Percentiles rank a stretch among this genome's conserved stretches.
These are phyloP conservation scores for Acrobasis repandana DNA, from an alignment of 2,888 invertebrate species.

Conservation along the genomic window DNA sequence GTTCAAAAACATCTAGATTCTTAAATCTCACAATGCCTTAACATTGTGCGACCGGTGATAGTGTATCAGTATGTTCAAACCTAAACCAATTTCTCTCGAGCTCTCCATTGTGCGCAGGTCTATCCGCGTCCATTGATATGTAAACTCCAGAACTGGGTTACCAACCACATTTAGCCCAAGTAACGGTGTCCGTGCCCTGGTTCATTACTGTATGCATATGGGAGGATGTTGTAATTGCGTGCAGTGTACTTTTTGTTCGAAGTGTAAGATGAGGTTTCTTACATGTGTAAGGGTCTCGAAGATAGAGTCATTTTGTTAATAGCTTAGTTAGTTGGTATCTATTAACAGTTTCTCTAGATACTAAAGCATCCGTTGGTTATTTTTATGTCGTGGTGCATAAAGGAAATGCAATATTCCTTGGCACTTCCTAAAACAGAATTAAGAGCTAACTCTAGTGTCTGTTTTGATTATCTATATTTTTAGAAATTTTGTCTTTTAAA, in stretches of 20 bases:
- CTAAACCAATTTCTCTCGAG: slow-evolving; percentile 22
- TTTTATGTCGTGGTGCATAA: too few relatives aligned
- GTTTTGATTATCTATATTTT: too few relatives aligned
- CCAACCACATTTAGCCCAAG: slow-evolving; percentile 57
- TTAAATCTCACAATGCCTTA: too few relatives aligned
- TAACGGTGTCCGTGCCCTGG: slow-evolving; percentile 59
- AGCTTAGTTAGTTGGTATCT: neutral
- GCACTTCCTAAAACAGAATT: too few relatives aligned
- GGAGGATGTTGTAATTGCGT: slow-evolving; percentile 50
- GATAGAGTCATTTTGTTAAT: neutral
- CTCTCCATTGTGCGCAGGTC: slow-evolving; percentile 30
- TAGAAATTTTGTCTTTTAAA: too few relatives aligned
- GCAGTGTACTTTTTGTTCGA: slow-evolving; percentile 32
- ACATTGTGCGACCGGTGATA: too few relatives aligned
- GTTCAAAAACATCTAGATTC: too few relatives aligned
- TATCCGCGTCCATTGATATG: slow-evolving; percentile 58
- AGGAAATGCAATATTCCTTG: too few relatives aligned
- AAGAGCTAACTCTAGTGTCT: too few relatives aligned
- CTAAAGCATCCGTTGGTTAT: too few relatives aligned
- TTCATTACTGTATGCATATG: slow-evolving; percentile 31
- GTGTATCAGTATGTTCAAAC: neutral
- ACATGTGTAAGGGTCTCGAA: neutral
- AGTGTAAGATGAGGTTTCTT: slow-evolving; percentile 3
- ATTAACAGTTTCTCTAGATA: too few relatives aligned
- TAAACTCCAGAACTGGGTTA: slow-evolving; percentile 61